phyloP scores from a whole-genome alignment of 2,797 vertebrate species.

The Aeoliscus strigatus region DNA sequence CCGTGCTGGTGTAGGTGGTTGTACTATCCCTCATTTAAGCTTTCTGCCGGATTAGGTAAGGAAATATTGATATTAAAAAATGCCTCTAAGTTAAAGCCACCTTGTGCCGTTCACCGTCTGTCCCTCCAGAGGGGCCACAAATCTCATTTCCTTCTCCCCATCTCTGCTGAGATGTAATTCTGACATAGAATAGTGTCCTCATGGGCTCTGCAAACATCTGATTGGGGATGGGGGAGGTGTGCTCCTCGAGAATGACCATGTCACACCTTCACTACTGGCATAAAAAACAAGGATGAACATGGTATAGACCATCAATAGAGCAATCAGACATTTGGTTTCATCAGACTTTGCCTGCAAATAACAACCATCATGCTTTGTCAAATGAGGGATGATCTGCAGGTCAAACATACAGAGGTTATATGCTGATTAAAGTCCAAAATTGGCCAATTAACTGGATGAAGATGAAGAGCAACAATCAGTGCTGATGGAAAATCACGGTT shows the following conservation, averaged over 20 bases:
- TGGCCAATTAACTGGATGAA: conserved; percentile 32
- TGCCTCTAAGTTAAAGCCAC: conserved; percentile 45
- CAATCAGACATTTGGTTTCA: too few relatives aligned
- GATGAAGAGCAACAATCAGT: conserved; percentile 33
- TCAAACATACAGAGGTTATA: conserved; percentile 12
- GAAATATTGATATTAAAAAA: conserved; percentile 45
- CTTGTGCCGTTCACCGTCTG: conserved; percentile 37
- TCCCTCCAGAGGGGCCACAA: conserved; percentile 48
- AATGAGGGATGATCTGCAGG: conserved; percentile 3
- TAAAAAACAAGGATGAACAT: too few relatives aligned
- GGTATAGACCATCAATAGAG: too few relatives aligned
- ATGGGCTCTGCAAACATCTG: conserved; percentile 41
- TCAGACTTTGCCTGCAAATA: conserved; percentile 1
- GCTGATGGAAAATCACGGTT: conserved; percentile 36
- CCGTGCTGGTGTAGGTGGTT: not conserved
- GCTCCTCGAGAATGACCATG: conserved; percentile 15
- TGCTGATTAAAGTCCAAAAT: conserved; percentile 31
- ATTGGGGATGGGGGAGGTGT: conserved; percentile 13
- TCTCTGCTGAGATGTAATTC: conserved; percentile 56
- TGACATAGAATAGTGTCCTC: conserved; percentile 55
- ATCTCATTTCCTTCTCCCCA: conserved; percentile 64
- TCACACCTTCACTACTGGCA: too few relatives aligned
- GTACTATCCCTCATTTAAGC: conserved; percentile 19
- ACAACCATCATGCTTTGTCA: too few relatives aligned
- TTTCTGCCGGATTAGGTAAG: conserved; percentile 27